Evolutionary conservation across 2,797 vertebrate species (phyloP).

Genomic region (Argentina silus): DNA sequence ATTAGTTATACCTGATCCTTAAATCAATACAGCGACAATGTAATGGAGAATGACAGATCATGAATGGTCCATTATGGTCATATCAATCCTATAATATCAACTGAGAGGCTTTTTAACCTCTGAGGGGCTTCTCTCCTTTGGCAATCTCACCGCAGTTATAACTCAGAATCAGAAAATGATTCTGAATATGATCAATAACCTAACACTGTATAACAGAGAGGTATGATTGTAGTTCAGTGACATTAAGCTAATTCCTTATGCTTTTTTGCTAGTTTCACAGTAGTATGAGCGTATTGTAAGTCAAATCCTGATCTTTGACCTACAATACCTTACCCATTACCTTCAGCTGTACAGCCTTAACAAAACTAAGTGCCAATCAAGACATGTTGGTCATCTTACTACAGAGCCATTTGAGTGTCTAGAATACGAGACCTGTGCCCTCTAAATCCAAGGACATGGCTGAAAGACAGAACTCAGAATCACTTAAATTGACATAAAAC

Average conservation of each 20-base stretch:
- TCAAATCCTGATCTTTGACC: background rate
- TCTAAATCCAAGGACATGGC: slow-evolving; percentile 56
- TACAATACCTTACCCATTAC: slow-evolving; percentile 13
- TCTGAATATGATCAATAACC: background rate
- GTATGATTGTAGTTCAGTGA: too few relatives aligned
- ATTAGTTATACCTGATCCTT: slow-evolving; percentile 49
- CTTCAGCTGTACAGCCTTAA: slow-evolving; percentile 27
- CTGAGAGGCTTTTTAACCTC: slow-evolving; percentile 41
- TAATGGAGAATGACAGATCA: slow-evolving; percentile 55
- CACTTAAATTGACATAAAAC: slow-evolving; percentile 66
- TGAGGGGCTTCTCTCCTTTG: slow-evolving; percentile 22
- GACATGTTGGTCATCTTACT: slow-evolving; percentile 61
- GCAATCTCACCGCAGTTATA: slow-evolving; percentile 1
- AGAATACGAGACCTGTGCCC: slow-evolving; percentile 41
- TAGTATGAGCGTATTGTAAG: background rate
- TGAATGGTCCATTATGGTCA: slow-evolving; percentile 52
- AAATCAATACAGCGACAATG: slow-evolving; percentile 56
- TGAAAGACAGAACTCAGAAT: slow-evolving; percentile 63
- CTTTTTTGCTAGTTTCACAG: background rate
- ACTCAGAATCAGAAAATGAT: background rate
- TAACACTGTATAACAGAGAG: too few relatives aligned
- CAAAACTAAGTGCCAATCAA: slow-evolving; percentile 53
- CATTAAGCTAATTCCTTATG: background rate
- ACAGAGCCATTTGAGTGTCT: slow-evolving; percentile 59
- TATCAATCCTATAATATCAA: slow-evolving; percentile 24